Evolutionary conservation across 2,113 vertebrate genomes (phyloP).

Genomic region (Mastomys natalensis): DNA sequence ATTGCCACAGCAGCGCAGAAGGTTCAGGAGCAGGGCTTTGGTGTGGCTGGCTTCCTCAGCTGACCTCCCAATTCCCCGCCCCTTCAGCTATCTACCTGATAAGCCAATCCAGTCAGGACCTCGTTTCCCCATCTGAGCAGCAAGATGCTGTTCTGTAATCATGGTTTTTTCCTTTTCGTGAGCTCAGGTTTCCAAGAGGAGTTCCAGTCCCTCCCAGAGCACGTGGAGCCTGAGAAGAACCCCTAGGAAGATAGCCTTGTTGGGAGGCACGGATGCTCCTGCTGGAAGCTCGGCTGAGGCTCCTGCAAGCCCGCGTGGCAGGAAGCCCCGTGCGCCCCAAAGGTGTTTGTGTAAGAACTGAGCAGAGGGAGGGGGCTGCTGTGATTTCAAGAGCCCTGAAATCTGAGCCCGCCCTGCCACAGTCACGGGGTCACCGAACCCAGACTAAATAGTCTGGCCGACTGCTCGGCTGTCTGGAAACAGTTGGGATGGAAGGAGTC

Average conservation of each 20-base stretch:
- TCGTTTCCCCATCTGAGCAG: slow-evolving; percentile 10
- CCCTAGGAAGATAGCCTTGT: neutral
- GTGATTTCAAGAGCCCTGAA: slow-evolving; percentile 76
- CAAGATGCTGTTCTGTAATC: neutral
- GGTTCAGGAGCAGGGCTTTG: fast-evolving
- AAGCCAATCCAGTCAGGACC: neutral
- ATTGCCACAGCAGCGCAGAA: neutral
- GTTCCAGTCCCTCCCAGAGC: neutral
- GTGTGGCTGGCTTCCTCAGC: neutral
- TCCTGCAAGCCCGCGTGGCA: slow-evolving; percentile 66
- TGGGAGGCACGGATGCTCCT: fast-evolving
- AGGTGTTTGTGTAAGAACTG: slow-evolving; percentile 80
- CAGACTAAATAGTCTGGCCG: slow-evolving; percentile 93
- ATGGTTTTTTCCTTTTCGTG: neutral
- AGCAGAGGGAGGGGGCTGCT: neutral
- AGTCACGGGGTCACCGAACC: slow-evolving; percentile 91
- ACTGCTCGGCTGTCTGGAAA: slow-evolving; percentile 87
- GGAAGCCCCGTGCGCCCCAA: slow-evolving; percentile 67
- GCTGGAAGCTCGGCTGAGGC: slow-evolving; percentile 57
- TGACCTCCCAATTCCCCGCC: neutral
- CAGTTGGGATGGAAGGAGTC: slow-evolving; percentile 82
- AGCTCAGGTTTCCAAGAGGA: neutral
- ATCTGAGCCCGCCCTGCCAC: slow-evolving; percentile 85
- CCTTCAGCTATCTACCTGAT: neutral
- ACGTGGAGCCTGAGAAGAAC: neutral